Base-by-base conservation (phyloP, 2,113 vertebrate species). In the Leptobrachium ailaonicum region DNA sequence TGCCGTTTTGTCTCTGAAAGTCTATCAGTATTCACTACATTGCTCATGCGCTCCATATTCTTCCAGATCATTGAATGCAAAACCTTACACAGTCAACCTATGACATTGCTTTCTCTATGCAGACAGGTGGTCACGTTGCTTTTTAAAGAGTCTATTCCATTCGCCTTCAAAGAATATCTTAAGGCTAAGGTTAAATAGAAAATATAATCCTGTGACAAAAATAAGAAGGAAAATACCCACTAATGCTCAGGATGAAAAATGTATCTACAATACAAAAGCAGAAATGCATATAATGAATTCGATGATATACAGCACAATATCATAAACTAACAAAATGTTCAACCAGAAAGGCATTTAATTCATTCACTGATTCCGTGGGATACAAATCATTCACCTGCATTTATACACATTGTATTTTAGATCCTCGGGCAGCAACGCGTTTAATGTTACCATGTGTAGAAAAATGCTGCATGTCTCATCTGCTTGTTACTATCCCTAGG, bases 11-110 rank as follows among this genome's bases (percentile, higher is more conserved):
- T 80, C 71, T 80, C 71, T 80, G 78, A 69, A 75, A 75, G 67
- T 81, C 79, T 69, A 81, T 81, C 67, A 81, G 79, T 81, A 81
- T 81, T 81, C 79, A 67, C 63, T 68, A 68, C 78, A 68, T 60
- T 79, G 58, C 64, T 45, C 66, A 58, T 66, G 47, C 42, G 41
- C 53, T 80, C 42, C 71, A n/a, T 60, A 60, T 12, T 80, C 64
- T 67, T 43, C 58, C 71, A 80, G 63, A 80, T 80, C 71, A 44
- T 67, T 62, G 42, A 80, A 80, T 81, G 44, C 54, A 75, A 58
- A 75, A 75, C 66, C 71, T 69, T 75, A 74, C 64, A 69, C 68
- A 62, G 56, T 60, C 56, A 60, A 11, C 70, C 70, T 41, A 20
- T 72, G 70, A 72, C 70, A 72, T 72, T 54, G 20, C 47, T 72